Evolutionary conservation across 2,797 vertebrate species (phyloP), one percentile per base, ranked within the genome.

Genomic region (Alcedo atthis): DNA sequence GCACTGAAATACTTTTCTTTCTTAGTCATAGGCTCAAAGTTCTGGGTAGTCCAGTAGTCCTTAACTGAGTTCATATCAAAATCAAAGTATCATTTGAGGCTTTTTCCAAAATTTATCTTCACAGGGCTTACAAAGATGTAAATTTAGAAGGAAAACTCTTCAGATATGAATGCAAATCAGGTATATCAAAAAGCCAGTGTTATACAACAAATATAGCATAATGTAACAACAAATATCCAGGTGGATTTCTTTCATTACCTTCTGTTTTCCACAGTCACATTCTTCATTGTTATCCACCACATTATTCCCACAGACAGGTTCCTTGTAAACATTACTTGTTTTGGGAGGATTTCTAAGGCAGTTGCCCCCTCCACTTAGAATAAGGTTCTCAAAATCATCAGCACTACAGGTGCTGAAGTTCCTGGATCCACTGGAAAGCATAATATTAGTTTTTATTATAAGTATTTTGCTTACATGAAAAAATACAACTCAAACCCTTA

Each of bases 221-320:
- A 57, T 14, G 21, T 5, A 16, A 19, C 26, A 71, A 19, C 9
- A 64, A 64, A 24, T 28, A 42, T 21, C 25, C 48, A 63, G 19
- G 7, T 89, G 28, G 53, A 42, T 63, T 85, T 54, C 8, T 28
- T 40, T 46, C 58, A 42, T 93, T 94, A 99, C 99, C 98, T 98
- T 22, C 2, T 98, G 97, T 74, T 89, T 96, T 54, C 99, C 98
- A 83, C 99, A 99, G 96, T 99, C 99, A 51, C 98, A 99, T 87
- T 99, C 95, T 89, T 99, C 99, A 49, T 95, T 96, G 7, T 62
- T 63, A 19, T 99, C 98, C 17, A 99, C 90, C 49, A 98, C 85
- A 5, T 98, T 98, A 20, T 99, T 99, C 21, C 98, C 98, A 92
- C 98, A 99, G 69, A 92, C 58, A 17, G 98, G 91, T 7, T 96